Percentiles rank a stretch among this genome's conserved stretches.
These are phyloP conservation scores for Ptychoptera contaminata DNA, from an alignment of 2,888 invertebrate genomes.

Conservation along the genomic window DNA sequence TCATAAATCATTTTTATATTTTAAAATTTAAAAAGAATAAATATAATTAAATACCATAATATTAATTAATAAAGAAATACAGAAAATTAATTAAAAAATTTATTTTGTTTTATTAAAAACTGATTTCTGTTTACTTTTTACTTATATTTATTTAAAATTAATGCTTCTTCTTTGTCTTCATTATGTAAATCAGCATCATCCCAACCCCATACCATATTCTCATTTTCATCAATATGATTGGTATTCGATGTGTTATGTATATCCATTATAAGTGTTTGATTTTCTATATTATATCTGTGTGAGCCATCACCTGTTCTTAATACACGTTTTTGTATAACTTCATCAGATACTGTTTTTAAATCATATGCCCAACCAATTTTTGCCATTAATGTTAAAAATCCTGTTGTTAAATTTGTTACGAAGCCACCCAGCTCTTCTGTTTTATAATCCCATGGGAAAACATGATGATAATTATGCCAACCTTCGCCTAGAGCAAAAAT, in stretches of 20 bases:
- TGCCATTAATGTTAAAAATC: slow-evolving; percentile 50
- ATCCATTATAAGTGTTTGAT: too few species aligned
- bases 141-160: slow-evolving; percentile 21
- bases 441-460: slow-evolving; percentile 72
- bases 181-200: slow-evolving; percentile 58
- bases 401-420: slow-evolving; percentile 44
- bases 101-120: background rate
- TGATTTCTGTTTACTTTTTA: slow-evolving; percentile 11
- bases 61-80: background rate
- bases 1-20: background rate
- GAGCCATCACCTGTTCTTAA: slow-evolving; percentile 59
- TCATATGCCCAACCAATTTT: slow-evolving; percentile 70
- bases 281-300: slow-evolving; percentile 23
- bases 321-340: slow-evolving; percentile 53
- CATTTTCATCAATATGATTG: slow-evolving; percentile 17
- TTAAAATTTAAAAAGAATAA: background rate
- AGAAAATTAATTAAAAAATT: background rate
- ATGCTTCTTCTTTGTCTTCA: slow-evolving; percentile 43
- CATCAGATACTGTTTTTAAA: slow-evolving; percentile 57
- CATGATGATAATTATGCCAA: slow-evolving; percentile 82
- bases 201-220: slow-evolving; percentile 63
- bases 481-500: slow-evolving; percentile 58
- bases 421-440: slow-evolving; percentile 55
- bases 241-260: too few species aligned
- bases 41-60: background rate